These are phyloP conservation scores for Adelphocoris suturalis DNA, from an alignment of 2,888 invertebrate genomes.

Conservation along the genomic window DNA sequence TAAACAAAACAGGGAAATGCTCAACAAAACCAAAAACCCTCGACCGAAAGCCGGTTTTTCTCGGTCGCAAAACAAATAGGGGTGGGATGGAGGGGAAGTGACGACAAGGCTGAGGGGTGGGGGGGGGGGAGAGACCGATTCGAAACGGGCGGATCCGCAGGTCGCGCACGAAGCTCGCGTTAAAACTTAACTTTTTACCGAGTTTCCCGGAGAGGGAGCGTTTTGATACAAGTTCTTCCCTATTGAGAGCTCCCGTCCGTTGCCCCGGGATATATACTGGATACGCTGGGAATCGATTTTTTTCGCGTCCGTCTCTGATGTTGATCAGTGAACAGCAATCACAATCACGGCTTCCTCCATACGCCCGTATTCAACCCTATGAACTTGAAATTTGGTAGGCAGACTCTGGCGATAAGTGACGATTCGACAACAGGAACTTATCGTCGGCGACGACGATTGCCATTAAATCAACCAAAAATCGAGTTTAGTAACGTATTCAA, in stretches of 20 bases:
- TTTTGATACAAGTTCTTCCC: constrained; percentile 28
- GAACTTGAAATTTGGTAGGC: too few species aligned
- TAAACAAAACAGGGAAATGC: constrained; percentile 57
- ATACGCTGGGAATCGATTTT: constrained; percentile 24
- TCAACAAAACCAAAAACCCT: neutral
- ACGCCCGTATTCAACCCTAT: too few species aligned
- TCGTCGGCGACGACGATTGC: too few species aligned
- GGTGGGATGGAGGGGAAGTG: neutral
- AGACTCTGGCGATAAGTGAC: too few species aligned
- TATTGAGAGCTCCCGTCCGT: constrained; percentile 3
- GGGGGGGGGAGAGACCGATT: neutral
- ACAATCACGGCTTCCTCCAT: too few species aligned
- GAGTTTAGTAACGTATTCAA: too few species aligned
- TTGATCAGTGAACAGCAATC: too few species aligned
- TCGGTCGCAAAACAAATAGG: constrained; percentile 34
- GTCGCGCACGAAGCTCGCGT: constrained; percentile 58
- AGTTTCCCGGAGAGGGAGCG: neutral
- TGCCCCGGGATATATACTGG: constrained; percentile 30
- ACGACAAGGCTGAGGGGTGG: neutral
- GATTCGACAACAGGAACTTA: too few species aligned
- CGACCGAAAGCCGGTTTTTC: constrained; percentile 8
- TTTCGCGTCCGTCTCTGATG: neutral
- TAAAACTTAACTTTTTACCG: constrained; percentile 49
- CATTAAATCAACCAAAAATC: too few species aligned
- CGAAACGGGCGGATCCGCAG: constrained; percentile 52